Evolutionary conservation across 2,797 vertebrate species (phyloP).

Genomic region (Enteromius radiatus): DNA sequence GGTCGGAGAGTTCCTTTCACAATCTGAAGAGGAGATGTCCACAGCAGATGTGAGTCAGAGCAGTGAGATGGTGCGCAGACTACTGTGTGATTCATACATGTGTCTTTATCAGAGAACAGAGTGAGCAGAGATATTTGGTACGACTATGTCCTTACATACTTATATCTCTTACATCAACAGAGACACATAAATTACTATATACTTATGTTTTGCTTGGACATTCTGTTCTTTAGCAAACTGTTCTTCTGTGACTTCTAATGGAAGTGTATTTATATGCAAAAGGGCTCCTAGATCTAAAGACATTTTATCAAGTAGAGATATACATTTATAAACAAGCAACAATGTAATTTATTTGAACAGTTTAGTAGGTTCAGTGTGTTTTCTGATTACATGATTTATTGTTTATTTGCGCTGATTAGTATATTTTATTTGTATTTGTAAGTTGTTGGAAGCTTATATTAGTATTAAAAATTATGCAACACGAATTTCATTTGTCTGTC

Average conservation of each 20-base stretch:
- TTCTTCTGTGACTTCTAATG: background rate
- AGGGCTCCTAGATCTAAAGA: background rate
- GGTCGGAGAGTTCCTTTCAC: conserved; percentile 71
- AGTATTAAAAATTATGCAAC: background rate
- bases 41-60: conserved; percentile 65
- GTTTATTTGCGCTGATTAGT: background rate
- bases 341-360: background rate
- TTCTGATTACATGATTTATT: background rate
- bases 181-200: background rate
- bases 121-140: conserved; percentile 18
- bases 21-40: conserved; percentile 69
- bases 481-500: background rate
- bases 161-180: background rate
- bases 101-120: conserved; percentile 77
- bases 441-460: background rate
- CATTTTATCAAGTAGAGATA: conserved; percentile 8
- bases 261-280: background rate
- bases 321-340: background rate
- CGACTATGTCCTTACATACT: background rate
- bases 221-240: conserved; percentile 1
- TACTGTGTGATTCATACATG: conserved; percentile 83
- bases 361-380: background rate
- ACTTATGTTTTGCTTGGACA: conserved; percentile 7
- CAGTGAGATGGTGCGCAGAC: conserved; percentile 69
- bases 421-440: background rate